Evolutionary conservation across 2,797 vertebrate genomes (phyloP).

Genomic region (Meda fulgida): DNA sequence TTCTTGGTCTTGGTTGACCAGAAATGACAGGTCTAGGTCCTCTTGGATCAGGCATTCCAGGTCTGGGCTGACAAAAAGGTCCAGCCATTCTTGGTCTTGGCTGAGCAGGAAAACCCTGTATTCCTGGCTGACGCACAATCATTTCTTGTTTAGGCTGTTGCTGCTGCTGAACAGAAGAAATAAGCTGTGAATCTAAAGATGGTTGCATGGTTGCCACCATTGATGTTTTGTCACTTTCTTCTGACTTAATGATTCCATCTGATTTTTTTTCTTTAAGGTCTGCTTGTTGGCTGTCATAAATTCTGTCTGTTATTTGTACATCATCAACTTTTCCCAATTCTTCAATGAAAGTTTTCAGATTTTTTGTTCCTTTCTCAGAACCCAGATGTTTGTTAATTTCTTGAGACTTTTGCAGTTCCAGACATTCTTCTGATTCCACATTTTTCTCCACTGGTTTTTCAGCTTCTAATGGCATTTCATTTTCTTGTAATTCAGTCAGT

Average conservation of each 20-base stretch:
- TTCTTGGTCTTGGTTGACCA: constrained; percentile 62
- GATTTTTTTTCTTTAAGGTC: constrained; percentile 26
- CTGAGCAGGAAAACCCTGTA: constrained; percentile 12
- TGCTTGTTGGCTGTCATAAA: constrained; percentile 4
- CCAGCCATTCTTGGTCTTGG: constrained; percentile 39
- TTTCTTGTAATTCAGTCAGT: constrained; percentile 2
- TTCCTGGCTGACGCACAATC: constrained; percentile 52
- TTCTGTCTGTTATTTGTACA: constrained; percentile 7
- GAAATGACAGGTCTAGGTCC: constrained; percentile 36
- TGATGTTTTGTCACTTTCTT: constrained; percentile 38
- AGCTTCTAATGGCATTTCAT: not conserved
- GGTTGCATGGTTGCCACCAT: constrained; percentile 12
- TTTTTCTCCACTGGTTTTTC: constrained; percentile 14
- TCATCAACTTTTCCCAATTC: not conserved
- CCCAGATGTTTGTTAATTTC: constrained; percentile 41
- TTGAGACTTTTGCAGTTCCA: constrained; percentile 27
- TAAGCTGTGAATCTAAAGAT: constrained; percentile 48
- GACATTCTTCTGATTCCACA: constrained; percentile 49
- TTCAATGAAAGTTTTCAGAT: not conserved
- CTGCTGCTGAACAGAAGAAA: constrained; percentile 51
- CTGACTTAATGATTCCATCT: constrained; percentile 50
- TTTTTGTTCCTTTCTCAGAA: constrained; percentile 42
- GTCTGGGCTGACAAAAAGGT: constrained; percentile 43
- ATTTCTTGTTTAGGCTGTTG: constrained; percentile 60
- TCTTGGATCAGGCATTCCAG: constrained; percentile 48